Base-by-base conservation (phyloP, 1,140 invertebrate genomes). In the Batillaria attramentaria region DNA sequence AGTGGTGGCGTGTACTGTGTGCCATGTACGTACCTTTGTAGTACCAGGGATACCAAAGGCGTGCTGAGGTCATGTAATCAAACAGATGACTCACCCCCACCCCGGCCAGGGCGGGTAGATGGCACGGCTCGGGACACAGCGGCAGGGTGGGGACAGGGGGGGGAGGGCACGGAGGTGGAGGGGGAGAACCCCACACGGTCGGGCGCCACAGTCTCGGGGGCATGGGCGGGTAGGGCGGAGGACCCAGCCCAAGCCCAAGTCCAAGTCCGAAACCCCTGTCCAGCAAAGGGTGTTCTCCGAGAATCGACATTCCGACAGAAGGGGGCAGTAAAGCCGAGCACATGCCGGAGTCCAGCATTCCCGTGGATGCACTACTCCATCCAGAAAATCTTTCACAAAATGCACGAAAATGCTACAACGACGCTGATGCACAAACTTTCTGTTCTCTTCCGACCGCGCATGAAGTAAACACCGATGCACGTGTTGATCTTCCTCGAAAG, bases 21-120 rank as follows among this genome's bases (percentile, higher is more conserved):
- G n/a, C n/a, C n/a, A n/a, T n/a, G 20, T 65, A 65, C 73, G 10
- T 39, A 75, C 73, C 73, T 75, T 75, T 75, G 39, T 75, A 75
- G 73, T 75, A 75, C 73, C 73, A 75, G 39, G 73, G 73, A 31
- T 75, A 75, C 73, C 73, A 75, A 39, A 75, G 73, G 37, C 73
- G 73, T 3, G 73, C 54, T 37, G 73, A 75, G 57, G 57, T 39
- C 37, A 75, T 57, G 73, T 75, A 75, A 75, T 75, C 73, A 65
- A 62, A 75, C 73, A 75, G 73, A 31, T 75, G 73, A 75, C 31
- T 75, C 73, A 75, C 57, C 37, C 73, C 73, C 37, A 65, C 54
- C 54, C 72, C 72, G 18, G 50, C 54, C 50, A 65, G 5, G 35
- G 54, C 37, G 35, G 50, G 73, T 18, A 75, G 54, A 57, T 65